Base-by-base conservation (phyloP, 2,797 vertebrate genomes). In the Mormyrus proboscirostris region DNA sequence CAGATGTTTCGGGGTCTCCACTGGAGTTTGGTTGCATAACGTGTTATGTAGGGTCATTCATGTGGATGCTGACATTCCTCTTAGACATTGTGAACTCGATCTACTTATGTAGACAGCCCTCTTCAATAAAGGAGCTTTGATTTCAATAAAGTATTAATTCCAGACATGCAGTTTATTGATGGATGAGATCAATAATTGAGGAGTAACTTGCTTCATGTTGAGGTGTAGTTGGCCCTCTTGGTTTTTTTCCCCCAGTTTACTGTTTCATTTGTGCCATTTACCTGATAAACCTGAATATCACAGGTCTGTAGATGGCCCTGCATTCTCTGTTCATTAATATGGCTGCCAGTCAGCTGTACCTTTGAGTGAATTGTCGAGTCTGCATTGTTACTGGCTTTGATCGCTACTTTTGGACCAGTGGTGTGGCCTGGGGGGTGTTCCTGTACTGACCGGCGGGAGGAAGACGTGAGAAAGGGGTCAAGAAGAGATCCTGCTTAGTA, bases 1-100 rank as follows among this genome's bases (percentile, higher is more conserved):
- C 41, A 92, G 90, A 91, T 88, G 65, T 90, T 92, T 90, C 90
- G 88, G 91, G 89, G 92, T 93, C 93, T 93, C 93, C 91, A 91
- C 92, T 90, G 92, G 90, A 94, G 92, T 91, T 92, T 92, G 91
- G 96, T 96, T 95, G 95, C 95, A 94, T 95, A 96, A 95, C 95
- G 96, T 96, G 96, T 96, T 95, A 95, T 96, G 96, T 96, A 96
- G 96, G 96, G 96, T 95, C 94, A 95, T 96, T 94, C 93, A 91
- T 96, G 95, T 97, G 96, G 96, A 97, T 97, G 95, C 96, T 96
- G 96, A 97, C 96, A 96, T 97, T 97, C 96, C 96, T 97, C 91
- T 92, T 93, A 97, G 95, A 96, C 96, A 95, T 96, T 97, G 95
- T 96, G 96, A 97, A 96, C 96, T 96, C 96, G 96, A 96, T 96